These are phyloP conservation scores for Staurois parvus DNA, from an alignment of 2,797 vertebrate species.

Conservation along the genomic window DNA sequence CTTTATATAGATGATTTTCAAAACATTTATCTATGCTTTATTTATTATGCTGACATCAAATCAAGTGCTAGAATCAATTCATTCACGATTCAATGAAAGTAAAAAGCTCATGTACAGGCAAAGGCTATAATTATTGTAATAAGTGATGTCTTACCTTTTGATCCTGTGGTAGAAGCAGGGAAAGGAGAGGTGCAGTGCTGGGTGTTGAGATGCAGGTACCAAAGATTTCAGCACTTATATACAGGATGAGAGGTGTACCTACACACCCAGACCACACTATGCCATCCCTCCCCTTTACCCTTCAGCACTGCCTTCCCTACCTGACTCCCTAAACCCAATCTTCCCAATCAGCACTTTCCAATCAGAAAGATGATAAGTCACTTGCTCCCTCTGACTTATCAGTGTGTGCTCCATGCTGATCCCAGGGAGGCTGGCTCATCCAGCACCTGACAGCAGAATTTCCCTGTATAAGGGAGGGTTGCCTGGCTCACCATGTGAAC, in stretches of 20 bases:
- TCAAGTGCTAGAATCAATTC: not conserved
- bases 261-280: conserved; percentile 69
- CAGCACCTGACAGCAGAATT: not conserved
- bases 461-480: not conserved
- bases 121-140: conserved; percentile 6
- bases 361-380: conserved; percentile 39
- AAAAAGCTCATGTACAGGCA: not conserved
- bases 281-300: conserved; percentile 75
- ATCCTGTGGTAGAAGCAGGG: conserved; percentile 46
- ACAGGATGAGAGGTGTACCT: conserved; percentile 74
- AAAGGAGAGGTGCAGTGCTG: conserved; percentile 28
- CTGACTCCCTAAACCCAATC: conserved; percentile 62
- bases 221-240: conserved; percentile 74
- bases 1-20: too few species aligned
- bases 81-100: not conserved
- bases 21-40: not conserved
- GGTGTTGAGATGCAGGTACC: conserved; percentile 65
- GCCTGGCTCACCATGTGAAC: not conserved
- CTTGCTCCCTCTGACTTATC: conserved; percentile 64
- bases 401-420: conserved; percentile 20
- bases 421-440: not conserved
- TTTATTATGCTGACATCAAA: not conserved
- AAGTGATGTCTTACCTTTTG: conserved; percentile 28
- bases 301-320: conserved; percentile 76
- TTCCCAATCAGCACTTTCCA: conserved; percentile 70